Evolutionary conservation across 2,113 vertebrate species (phyloP).

Genomic region (Anarhynchus alexandrinus): DNA sequence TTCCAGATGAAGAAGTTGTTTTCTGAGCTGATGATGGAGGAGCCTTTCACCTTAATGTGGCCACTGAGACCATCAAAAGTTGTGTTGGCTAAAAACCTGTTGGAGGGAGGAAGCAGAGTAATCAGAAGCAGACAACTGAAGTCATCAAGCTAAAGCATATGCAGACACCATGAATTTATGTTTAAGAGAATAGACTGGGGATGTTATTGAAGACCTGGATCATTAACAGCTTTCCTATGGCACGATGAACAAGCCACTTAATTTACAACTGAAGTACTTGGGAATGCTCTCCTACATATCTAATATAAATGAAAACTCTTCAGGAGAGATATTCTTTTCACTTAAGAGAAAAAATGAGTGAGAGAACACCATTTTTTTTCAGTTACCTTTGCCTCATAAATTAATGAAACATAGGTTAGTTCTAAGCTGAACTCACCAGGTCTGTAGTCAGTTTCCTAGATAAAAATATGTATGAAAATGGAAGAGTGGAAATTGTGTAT

Average conservation of each 20-base stretch:
- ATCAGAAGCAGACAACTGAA: not conserved
- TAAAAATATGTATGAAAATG: conserved; percentile 13
- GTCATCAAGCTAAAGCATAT: not conserved
- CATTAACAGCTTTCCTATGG: not conserved
- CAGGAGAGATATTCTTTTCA: not conserved
- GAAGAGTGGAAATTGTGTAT: not conserved
- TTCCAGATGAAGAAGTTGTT: conserved; percentile 96
- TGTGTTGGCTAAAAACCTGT: conserved; percentile 92
- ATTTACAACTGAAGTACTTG: not conserved
- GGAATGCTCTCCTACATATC: not conserved
- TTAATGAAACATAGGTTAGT: not conserved
- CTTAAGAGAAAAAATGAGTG: not conserved
- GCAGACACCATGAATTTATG: not conserved
- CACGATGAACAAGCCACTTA: not conserved
- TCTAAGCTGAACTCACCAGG: not conserved
- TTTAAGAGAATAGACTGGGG: not conserved
- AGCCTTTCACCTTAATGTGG: conserved; percentile 83
- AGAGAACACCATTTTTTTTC: not conserved
- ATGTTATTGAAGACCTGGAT: not conserved
- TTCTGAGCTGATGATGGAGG: conserved; percentile 86
- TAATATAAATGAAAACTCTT: not conserved
- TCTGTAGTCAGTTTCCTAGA: not conserved
- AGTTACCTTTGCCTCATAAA: not conserved
- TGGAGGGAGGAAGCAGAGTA: not conserved
- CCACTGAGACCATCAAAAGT: conserved; percentile 92